A percentile compares a stretch with the other conserved stretches of the same genome.
These are phyloP conservation scores for Slavum lentiscoides DNA, from an alignment of 2,888 invertebrate species.

Conservation along the genomic window DNA sequence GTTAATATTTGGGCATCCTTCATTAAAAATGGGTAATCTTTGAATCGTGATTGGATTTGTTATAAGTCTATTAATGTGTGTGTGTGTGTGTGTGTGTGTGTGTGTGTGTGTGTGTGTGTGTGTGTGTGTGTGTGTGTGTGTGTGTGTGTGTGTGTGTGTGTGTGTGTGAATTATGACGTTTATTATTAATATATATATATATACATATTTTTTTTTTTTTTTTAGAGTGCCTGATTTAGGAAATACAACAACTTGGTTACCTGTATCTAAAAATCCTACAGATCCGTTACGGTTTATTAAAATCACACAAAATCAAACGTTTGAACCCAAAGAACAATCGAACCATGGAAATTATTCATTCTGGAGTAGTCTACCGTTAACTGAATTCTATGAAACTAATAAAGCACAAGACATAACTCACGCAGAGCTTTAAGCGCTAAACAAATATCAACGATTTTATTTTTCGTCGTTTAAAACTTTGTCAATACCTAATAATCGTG, in stretches of 20 bases:
- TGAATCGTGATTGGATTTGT: not conserved
- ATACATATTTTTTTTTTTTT: not conserved
- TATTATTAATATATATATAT: too few species aligned
- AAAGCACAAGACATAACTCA: not conserved
- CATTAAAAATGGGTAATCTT: conserved; percentile 65
- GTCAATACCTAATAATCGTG: too few species aligned
- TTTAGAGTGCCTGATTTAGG: conserved; percentile 2
- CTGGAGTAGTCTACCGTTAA: conserved; percentile 29
- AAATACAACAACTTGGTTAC: conserved; percentile 10
- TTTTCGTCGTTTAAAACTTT: too few species aligned
- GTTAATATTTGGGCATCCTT: conserved; percentile 65
- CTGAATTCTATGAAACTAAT: conserved; percentile 16
- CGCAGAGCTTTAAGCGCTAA: not conserved
- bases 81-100: too few species aligned
- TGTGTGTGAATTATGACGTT: too few species aligned
- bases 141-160: too few species aligned
- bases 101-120: too few species aligned
- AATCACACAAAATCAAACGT: conserved; percentile 27
- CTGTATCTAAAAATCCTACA: conserved; percentile 28
- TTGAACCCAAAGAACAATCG: not conserved
- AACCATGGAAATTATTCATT: conserved; percentile 28
- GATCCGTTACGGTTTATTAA: conserved; percentile 18
- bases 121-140: too few species aligned
- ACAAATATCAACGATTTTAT: not conserved
- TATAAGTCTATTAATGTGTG: too few species aligned